These are phyloP conservation scores for Calyptommatus sinebrachiatus DNA, from an alignment of 2,113 vertebrate species.

Conservation along the genomic window DNA sequence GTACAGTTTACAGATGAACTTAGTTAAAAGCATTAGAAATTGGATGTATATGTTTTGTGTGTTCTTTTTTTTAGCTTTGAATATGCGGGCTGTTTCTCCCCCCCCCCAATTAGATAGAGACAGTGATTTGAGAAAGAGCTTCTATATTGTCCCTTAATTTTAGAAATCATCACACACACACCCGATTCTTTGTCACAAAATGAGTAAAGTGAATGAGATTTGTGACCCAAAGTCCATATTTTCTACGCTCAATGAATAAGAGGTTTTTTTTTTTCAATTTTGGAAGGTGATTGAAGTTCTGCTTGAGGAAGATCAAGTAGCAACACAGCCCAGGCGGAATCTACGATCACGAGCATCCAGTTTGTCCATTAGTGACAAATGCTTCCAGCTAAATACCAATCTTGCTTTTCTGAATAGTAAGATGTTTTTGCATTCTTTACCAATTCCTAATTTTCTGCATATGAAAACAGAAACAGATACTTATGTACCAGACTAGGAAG, in stretches of 20 bases:
- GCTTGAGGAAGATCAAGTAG: constrained; percentile 85
- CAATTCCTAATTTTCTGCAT: constrained; percentile 25
- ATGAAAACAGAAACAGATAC: neutral
- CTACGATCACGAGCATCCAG: constrained; percentile 65
- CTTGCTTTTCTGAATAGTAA: constrained; percentile 88
- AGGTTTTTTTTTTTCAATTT: constrained; percentile 25
- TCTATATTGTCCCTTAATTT: neutral
- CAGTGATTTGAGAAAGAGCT: neutral
- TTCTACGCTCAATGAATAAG: neutral
- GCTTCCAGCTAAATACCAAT: constrained; percentile 81
- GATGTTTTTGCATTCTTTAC: constrained; percentile 35
- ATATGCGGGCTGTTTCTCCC: neutral
- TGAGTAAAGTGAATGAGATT: no score
- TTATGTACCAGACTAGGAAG: neutral
- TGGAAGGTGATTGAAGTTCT: constrained; percentile 88
- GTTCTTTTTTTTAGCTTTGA: neutral
- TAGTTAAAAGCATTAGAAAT: no score
- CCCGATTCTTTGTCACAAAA: neutral
- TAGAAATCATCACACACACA: neutral
- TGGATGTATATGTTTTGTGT: neutral
- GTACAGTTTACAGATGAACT: no score
- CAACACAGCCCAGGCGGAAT: constrained; percentile 68
- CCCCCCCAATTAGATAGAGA: neutral
- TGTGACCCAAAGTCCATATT: neutral
- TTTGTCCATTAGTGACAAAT: constrained; percentile 82